These are phyloP conservation scores for Periparus ater DNA, from an alignment of 2,797 vertebrate species.

Conservation along the genomic window DNA sequence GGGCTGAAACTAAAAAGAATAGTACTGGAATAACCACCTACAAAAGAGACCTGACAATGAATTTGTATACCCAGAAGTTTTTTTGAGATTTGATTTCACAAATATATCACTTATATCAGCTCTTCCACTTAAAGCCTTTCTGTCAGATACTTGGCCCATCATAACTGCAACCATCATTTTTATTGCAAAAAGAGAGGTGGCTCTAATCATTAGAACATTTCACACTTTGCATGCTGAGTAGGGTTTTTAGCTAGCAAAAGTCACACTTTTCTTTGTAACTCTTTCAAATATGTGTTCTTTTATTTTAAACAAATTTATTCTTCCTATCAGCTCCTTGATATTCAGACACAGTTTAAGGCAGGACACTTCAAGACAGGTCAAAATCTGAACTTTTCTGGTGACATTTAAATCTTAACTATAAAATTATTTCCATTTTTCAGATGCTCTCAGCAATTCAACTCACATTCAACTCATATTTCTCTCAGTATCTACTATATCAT, in stretches of 20 bases:
- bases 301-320: conserved; percentile 34
- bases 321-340: conserved; percentile 14
- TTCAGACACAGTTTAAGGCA: conserved; percentile 16
- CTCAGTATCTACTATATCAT: background rate
- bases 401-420: conserved; percentile 39
- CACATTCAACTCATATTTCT: background rate
- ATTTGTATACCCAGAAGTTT: background rate
- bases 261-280: background rate
- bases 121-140: background rate
- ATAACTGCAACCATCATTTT: background rate
- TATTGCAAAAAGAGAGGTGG: background rate
- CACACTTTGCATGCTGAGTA: background rate
- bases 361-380: conserved; percentile 13
- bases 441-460: background rate
- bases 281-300: conserved; percentile 5
- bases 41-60: background rate
- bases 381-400: conserved; percentile 46
- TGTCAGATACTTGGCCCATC: background rate
- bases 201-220: background rate
- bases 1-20: background rate
- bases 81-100: background rate
- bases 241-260: background rate
- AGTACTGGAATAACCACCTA: background rate
- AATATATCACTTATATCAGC: background rate
- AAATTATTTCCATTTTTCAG: conserved; percentile 37